Percentiles rank a stretch among this genome's conserved stretches.
Evolutionary conservation across 1,140 invertebrate species (phyloP).

Genomic region (Danaus melanippus): DNA sequence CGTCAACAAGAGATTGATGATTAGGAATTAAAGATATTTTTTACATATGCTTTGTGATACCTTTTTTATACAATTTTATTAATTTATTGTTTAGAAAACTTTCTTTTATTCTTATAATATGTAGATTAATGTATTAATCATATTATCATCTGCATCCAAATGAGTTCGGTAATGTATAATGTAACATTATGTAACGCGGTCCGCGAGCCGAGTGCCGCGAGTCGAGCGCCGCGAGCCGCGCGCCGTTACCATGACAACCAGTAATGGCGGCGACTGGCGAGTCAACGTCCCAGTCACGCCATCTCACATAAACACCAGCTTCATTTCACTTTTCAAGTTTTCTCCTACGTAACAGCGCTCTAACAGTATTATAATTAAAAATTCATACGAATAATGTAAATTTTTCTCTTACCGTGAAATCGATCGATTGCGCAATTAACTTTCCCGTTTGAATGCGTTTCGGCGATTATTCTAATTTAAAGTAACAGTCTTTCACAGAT

Average conservation of each 20-base stretch:
- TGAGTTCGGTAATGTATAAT: too few relatives aligned
- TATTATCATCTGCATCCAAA: too few relatives aligned
- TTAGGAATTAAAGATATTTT: too few relatives aligned
- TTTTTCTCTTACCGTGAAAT: slow-evolving; percentile 16
- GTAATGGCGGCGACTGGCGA: slow-evolving; percentile 25
- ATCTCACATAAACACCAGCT: slow-evolving; percentile 18
- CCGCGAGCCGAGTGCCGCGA: too few relatives aligned
- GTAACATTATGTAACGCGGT: too few relatives aligned
- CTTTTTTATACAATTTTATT: too few relatives aligned
- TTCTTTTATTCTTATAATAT: too few relatives aligned
- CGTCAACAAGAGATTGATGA: too few relatives aligned
- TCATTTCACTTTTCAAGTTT: slow-evolving; percentile 36
- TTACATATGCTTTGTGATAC: too few relatives aligned
- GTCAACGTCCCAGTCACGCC: slow-evolving; percentile 34
- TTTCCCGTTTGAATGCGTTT: slow-evolving; percentile 14
- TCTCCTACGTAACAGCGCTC: slow-evolving; percentile 10
- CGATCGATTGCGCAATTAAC: slow-evolving; percentile 19
- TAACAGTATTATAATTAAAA: slow-evolving; percentile 15
- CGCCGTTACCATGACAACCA: slow-evolving; percentile 27
- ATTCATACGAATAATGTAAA: slow-evolving; percentile 17
- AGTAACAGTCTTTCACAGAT: neutral
- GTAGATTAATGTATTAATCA: too few relatives aligned
- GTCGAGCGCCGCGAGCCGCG: slow-evolving; percentile 1
- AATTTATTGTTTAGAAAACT: too few relatives aligned
- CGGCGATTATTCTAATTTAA: neutral